Base-by-base conservation (phyloP, 2,888 invertebrate species). In the Lottia gigantea region DNA sequence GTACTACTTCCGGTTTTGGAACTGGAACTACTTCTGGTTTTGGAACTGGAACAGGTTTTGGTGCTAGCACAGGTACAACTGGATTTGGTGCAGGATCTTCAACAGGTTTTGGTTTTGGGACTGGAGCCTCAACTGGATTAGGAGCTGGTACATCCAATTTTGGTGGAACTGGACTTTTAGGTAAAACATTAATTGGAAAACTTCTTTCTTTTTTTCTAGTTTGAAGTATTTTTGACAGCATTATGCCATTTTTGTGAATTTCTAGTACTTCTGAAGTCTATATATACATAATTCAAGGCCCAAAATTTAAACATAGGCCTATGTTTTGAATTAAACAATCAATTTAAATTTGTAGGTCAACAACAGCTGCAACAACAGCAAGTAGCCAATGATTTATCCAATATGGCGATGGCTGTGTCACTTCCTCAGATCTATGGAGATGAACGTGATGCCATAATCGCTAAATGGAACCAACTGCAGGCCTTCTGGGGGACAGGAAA, bases 401-500 rank as follows among this genome's bases (percentile, higher is more conserved):
- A 82, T 47, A 76, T 83, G 64, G 85, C 83, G 12, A 80, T 85
- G 67, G 88, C 90, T 3, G 83, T 91, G 6, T 85, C 88, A 2
- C 77, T 86, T 65, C 91, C 91, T 0, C 85, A 87, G 70, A 82
- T 98, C 66, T 98, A 95, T 87, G 96, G 96, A 19, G 98, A 99
- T 88, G 98, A 99, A 86, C 91, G 98, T 47, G 98, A 99, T 87
- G 93, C 93, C 72, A 94, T 96, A 45, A 91, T 99, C 46, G 95
- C 96, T 2, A 94, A 95, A 86, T 97, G 97, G 94, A 99, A 99
- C 88, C 93, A 96, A 83, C 90, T 98, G 66, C 97, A 98, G 89
- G 87, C 88, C 4, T 83, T 82, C 70, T 88, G 87, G 87, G 88
- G 88, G 0, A 92, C 92, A 16, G 97, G 96, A 86, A 91, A 91